Base-by-base conservation (phyloP, 2,888 invertebrate species). In the Neocrepidodera transversa region DNA sequence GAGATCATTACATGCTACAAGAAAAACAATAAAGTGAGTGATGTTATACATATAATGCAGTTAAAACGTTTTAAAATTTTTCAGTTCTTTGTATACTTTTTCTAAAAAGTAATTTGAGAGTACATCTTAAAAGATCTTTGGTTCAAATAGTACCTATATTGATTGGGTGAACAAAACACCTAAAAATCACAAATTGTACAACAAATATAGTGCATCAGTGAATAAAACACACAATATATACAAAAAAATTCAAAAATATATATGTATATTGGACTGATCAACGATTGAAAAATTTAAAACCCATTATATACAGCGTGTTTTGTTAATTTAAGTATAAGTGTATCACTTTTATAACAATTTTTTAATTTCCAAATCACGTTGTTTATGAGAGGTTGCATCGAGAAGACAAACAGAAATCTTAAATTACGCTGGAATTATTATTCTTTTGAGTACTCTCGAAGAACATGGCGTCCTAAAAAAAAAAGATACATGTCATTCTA, bases 391-490 rank as follows among this genome's bases (percentile, higher is more conserved):
- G 14, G 2, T 16, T 35, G 13, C 16, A 36, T 36, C 36, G 4
- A 7, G 14, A 16, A 1, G 28, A 23, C 7, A 20, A 3, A 28
- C 17, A 13, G 5, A 30, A 42, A n/a, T n/a, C 5, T 54, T 55
- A 48, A 42, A 45, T 35, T 30, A 13, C 30, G 40, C 32, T 54
- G 49, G 17, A 26, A 30, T 47, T 35, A 28, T 48, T 47, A 7
- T 60, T 32, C 18, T 50, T 56, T 43, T 57, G 32, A 26, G 67
- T 63, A 55, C 68, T 71, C 63, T 71, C 70, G 35, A 71, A 72
- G 60, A 72, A 71, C 71, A 72, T 71, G 17, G 70, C 71, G 54
- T 72, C 71, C 71, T 71, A 11, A 40, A 23, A 57, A 45, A 30
- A 64, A 40, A 38, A n/a, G n/a, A n/a, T n/a, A n/a, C n/a, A n/a